Evolutionary conservation across 1,140 invertebrate species (phyloP).

Genomic region (Trissolcus basalis): DNA sequence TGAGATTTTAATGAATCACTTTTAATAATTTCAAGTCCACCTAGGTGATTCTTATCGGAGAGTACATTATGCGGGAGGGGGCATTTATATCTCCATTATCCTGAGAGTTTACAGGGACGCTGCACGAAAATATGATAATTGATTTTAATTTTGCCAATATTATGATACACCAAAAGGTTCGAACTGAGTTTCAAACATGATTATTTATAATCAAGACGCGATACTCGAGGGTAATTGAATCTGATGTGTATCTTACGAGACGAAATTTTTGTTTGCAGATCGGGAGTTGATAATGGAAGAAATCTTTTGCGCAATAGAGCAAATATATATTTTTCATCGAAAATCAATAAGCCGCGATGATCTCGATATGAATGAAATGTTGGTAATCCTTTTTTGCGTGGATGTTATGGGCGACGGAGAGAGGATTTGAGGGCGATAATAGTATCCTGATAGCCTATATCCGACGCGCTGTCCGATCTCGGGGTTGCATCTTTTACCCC

Average conservation of each 20-base stretch:
- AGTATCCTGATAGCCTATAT: conserved; percentile 59
- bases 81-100: conserved; percentile 46
- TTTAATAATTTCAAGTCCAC: conserved; percentile 38
- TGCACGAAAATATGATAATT: background rate
- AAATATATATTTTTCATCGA: background rate
- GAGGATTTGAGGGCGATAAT: conserved; percentile 56
- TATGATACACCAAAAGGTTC: no score
- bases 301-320: no score
- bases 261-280: no score
- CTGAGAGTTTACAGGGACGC: conserved; percentile 3
- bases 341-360: background rate
- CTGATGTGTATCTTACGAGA: no score
- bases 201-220: no score
- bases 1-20: conserved; percentile 52
- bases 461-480: conserved; percentile 34
- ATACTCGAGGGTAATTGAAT: no score
- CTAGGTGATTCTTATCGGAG: conserved; percentile 45
- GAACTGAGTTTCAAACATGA: no score
- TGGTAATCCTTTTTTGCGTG: conserved; percentile 11
- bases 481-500: conserved; percentile 44
- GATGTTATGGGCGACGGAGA: background rate
- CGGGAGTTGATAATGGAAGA: no score
- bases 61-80: conserved; percentile 10
- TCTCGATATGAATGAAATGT: conserved; percentile 2
- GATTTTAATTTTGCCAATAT: no score